Evolutionary conservation across 2,113 vertebrate genomes (phyloP).

Genomic region (Anoplopoma fimbria): DNA sequence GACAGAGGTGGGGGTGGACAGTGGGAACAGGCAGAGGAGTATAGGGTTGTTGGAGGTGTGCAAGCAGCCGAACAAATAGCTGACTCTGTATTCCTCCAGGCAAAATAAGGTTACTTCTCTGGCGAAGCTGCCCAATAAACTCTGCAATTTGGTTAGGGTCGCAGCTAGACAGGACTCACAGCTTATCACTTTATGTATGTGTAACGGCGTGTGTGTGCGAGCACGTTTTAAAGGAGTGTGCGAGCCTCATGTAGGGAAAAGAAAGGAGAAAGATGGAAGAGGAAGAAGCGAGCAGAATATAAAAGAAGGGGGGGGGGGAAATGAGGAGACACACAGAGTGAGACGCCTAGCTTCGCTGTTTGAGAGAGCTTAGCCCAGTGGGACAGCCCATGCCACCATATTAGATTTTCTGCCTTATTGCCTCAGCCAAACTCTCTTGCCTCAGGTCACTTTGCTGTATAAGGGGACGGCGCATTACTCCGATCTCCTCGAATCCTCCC

Average conservation of each 20-base stretch:
- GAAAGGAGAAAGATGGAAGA: background rate
- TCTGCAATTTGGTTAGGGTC: conserved; percentile 78
- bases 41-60: conserved; percentile 28
- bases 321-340: conserved; percentile 14
- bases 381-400: conserved; percentile 72
- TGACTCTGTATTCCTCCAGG: conserved; percentile 74
- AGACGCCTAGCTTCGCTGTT: conserved; percentile 43
- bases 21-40: conserved; percentile 21
- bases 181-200: conserved; percentile 70
- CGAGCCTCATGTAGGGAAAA: conserved; percentile 23
- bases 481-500: conserved; percentile 39
- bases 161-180: conserved; percentile 58
- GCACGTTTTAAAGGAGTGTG: conserved; percentile 1
- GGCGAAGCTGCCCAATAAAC: conserved; percentile 74
- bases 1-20: conserved; percentile 28
- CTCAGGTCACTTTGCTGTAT: conserved; percentile 64
- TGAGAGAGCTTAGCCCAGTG: conserved; percentile 61
- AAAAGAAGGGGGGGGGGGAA: background rate
- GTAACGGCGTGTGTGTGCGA: conserved; percentile 17
- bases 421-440: conserved; percentile 69
- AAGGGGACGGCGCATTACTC: conserved; percentile 49
- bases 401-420: conserved; percentile 82
- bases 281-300: conserved; percentile 11
- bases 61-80: conserved; percentile 73
- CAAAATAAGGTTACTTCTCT: conserved; percentile 77